Evolutionary conservation across 2,888 invertebrate species (phyloP).

Genomic region (Phorcus lineatus): DNA sequence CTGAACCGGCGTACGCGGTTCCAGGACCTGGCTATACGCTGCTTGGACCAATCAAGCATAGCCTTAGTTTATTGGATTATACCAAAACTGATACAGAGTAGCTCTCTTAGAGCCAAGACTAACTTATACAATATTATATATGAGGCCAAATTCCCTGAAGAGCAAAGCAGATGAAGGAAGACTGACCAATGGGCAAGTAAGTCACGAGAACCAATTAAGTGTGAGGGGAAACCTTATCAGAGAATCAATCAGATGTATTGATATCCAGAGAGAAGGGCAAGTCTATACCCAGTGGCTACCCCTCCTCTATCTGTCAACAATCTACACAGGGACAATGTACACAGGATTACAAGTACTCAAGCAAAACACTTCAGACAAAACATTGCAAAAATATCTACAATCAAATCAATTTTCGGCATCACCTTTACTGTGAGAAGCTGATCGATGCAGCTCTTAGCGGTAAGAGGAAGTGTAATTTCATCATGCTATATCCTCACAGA

Average conservation of each 20-base stretch:
- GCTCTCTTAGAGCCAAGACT: too few relatives aligned
- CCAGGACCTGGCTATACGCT: too few relatives aligned
- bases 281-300: too few relatives aligned
- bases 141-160: background rate
- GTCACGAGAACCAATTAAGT: background rate
- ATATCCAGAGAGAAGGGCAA: too few relatives aligned
- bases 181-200: background rate
- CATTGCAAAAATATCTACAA: background rate
- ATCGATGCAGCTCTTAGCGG: background rate
- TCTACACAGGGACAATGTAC: too few relatives aligned
- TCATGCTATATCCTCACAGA: background rate
- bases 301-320: too few relatives aligned
- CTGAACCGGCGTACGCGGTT: too few relatives aligned
- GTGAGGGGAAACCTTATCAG: background rate
- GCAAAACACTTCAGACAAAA: background rate
- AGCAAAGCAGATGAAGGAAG: background rate
- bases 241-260: too few relatives aligned
- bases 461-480: background rate
- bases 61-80: too few relatives aligned
- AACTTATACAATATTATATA: background rate
- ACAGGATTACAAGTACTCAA: too few relatives aligned
- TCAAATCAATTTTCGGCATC: background rate
- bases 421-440: background rate
- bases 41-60: too few relatives aligned
- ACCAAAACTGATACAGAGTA: too few relatives aligned